Conservation (phyloP, 2,113 vertebrate genomes). For the Saccopteryx leptura region DNA sequence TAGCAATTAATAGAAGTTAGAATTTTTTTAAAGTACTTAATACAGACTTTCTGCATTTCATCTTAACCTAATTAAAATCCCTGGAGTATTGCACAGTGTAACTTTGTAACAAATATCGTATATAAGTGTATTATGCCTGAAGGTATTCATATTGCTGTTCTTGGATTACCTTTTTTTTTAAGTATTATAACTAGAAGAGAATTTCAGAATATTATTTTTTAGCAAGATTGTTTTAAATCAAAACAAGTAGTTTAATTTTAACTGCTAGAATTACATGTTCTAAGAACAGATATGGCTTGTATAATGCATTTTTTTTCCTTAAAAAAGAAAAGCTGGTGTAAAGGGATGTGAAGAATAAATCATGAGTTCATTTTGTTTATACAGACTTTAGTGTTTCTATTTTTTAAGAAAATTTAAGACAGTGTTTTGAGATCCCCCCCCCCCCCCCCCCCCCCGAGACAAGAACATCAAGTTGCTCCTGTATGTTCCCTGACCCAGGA, state of each 20-base stretch:
- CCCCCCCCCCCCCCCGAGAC: too few species aligned
- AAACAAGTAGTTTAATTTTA: conserved; percentile 59
- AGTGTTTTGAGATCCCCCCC: conserved; percentile 48
- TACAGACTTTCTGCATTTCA: conserved; percentile 20
- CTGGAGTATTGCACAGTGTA: conserved; percentile 21
- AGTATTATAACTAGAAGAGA: conserved; percentile 5
- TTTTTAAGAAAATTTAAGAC: conserved; percentile 54
- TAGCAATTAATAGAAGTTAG: conserved; percentile 19
- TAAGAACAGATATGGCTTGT: conserved; percentile 27
- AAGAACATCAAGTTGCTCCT: too few species aligned
- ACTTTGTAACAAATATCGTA: neutral
- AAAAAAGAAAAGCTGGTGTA: neutral
- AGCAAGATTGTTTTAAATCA: conserved; percentile 33
- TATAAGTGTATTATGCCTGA: neutral
- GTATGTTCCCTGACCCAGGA: too few species aligned
- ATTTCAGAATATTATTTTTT: conserved; percentile 33
- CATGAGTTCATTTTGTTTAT: conserved; percentile 58
- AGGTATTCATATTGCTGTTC: neutral
- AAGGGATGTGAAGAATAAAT: conserved; percentile 58
- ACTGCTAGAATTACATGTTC: conserved; percentile 58
- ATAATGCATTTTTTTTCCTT: neutral
- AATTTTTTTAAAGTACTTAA: conserved; percentile 53
- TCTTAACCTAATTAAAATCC: conserved; percentile 43
- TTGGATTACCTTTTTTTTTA: conserved; percentile 5
- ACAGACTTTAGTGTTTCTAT: conserved; percentile 47